Base-by-base conservation (phyloP, 2,888 invertebrate genomes). In the Leptinotarsa tumamoca region DNA sequence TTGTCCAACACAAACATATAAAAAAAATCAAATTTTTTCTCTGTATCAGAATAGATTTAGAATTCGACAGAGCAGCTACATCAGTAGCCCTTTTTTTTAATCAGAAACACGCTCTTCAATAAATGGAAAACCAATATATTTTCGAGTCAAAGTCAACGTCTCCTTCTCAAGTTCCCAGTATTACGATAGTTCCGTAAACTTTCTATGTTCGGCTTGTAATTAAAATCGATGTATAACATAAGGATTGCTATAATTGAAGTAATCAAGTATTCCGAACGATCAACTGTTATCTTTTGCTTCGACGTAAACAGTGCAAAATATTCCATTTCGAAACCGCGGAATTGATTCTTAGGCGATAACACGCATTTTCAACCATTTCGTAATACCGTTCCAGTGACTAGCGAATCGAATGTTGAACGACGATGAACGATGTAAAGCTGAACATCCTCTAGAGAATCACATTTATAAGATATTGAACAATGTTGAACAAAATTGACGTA, bases 171-270 rank as follows among this genome's bases (percentile, higher is more conserved):
- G 23, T 58, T 18, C 33, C 33, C 49, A 21, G 27, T 58, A 70
- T 33, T 54, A 70, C 49, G 43, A 58, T 43, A 27, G 68, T 68
- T 68, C 54, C 21, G 17, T 51, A 15, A 54, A 72, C 75, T 75
- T 75, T 75, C 75, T 75, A 75, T 18, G 68, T 68, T 75, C 72
- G 23, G 61, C 69, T 63, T 75, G 67, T 69, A 72, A 72, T 68
- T 68, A 72, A 63, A 70, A 68, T 52, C 68, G 50, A 71, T 49
- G 68, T 58, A 71, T 68, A 33, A 49, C 49, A 23, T 50, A 71
- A 49, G 52, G 52, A 68, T 68, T 66, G 27, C 54, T 51, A 49
- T 33, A 70, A 58, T 56, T 43, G 27, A 71, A 49, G 51, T 67
- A 58, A 74, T 58, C 56, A 23, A 15, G 74, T 67, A 70, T 69